A percentile compares a stretch with the other conserved stretches of the same genome.
These are phyloP conservation scores for Hycleus cichorii DNA, from an alignment of 1,140 invertebrate species.

Conservation along the genomic window DNA sequence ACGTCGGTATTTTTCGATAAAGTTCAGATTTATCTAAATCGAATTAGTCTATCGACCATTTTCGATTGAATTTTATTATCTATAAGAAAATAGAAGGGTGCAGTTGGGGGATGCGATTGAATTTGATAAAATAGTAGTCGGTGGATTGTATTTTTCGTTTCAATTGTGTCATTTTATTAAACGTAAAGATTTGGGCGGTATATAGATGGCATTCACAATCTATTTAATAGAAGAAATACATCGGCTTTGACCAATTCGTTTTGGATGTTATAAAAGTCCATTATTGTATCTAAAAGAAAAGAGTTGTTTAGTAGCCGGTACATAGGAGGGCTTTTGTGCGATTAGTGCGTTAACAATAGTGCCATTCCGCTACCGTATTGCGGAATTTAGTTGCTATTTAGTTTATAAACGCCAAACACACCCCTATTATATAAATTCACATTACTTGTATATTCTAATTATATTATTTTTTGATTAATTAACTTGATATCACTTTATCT, in stretches of 20 bases:
- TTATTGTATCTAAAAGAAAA: conserved; percentile 11
- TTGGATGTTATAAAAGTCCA: conserved; percentile 12
- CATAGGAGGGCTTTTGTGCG: conserved; percentile 14
- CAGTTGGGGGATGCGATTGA: background rate
- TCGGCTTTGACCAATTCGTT: conserved; percentile 10
- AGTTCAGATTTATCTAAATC: too few species aligned
- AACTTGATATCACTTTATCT: too few species aligned
- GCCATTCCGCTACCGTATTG: conserved; percentile 9
- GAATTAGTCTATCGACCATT: too few species aligned
- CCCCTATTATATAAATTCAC: too few species aligned
- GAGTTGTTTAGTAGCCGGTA: conserved; percentile 10
- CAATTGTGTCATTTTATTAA: background rate
- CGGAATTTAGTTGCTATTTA: background rate
- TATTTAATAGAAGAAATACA: conserved; percentile 5
- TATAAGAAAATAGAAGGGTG: background rate
- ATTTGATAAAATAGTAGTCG: background rate
- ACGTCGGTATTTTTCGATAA: too few species aligned
- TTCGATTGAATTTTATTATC: background rate
- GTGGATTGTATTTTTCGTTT: conserved; percentile 4
- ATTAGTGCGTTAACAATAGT: conserved; percentile 13
- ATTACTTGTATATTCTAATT: too few species aligned
- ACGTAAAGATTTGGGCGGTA: background rate
- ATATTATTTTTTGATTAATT: too few species aligned
- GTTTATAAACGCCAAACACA: too few species aligned
- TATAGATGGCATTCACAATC: conserved; percentile 1